Base-by-base conservation (phyloP, 2,113 vertebrate species). In the Balaeniceps rex region DNA sequence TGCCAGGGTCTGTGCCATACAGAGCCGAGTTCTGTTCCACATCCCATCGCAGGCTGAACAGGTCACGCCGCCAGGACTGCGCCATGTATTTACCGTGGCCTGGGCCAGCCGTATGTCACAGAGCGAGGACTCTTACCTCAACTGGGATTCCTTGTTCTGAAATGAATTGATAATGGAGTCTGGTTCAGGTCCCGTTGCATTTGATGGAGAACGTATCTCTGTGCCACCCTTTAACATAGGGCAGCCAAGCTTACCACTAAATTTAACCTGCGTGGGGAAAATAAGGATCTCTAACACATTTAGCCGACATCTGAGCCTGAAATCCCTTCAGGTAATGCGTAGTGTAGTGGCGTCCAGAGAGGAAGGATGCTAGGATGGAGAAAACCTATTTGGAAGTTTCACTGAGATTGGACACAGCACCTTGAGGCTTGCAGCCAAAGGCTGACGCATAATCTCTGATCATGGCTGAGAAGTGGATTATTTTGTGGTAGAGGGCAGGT, bases 401-500 rank as follows among this genome's bases (percentile, higher is more conserved):
- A 10, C 34, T 2, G 7, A 13, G 49, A 5, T 5, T 5, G 46
- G 52, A 34, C 0, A 7, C 58, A 21, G 68, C 66, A 40, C 51
- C 49, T 26, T 7, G 38, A 46, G 38, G 28, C 25, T 68, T 1
- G 46, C 19, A 34, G 70, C 23, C 46, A 23, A 19, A 19, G 68
- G 44, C 26, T 33, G 36, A 23, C 1, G 5, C 3, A 1, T 3
- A 7, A 40, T 11, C 22, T n/a, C 51, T 33, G 7, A 2, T 23
- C 4, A 14, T 1, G 6, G 26, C 42, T 9, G 15, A 58, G 29
- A 29, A 33, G 22, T 3, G 47, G 55, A 16, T 29, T 72, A 38
- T 52, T 57, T 51, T 25, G 51, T 8, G 38, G n/a, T 4, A 58
- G 38, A 61, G 61, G 44, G 63, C 14, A 42, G 54, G 33, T 7